Evolutionary conservation across 2,888 invertebrate genomes (phyloP), one percentile per base, ranked within the genome.

Genomic region (Polydrusus cervinus): DNA sequence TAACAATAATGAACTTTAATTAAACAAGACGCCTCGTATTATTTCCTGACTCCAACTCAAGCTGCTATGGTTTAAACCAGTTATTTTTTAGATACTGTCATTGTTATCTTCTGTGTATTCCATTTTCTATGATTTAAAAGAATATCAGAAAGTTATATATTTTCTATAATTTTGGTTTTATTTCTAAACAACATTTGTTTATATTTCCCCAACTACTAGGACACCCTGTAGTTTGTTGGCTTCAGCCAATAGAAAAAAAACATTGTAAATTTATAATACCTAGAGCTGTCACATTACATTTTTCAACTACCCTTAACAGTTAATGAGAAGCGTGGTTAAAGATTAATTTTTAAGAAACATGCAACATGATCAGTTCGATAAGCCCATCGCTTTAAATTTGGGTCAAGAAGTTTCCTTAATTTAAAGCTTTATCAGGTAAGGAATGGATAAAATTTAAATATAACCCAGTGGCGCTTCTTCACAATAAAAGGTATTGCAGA

Each of bases 311-410:
- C 71, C 53, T 64, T 61, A 53, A 9, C 16, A 43, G 55, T 68
- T 43, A 53, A 55, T 49, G 60, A 47, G 30, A 64, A 64, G 16
- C 64, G 34, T 64, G 47, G 14, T 67, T 20, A 66, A 45, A 80
- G 79, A 80, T 80, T 79, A 80, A 81, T 80, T 80, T 77, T 75
- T 74, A 75, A 80, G 75, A 66, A 78, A 76, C 80, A 81, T 80
- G 81, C 81, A 78, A 81, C 78, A 76, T 77, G 79, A 78, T 80
- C 66, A 74, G 16, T 57, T 16, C 47, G 30, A 72, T 72, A 76
- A 71, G 45, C 75, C 78, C 79, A 80, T 80, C 79, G 77, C 53
- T 61, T 62, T 72, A 77, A 74, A 80, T 80, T 79, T 79, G 71
- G 80, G 80, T 81, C 79, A 80, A 77, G 79, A 61, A 40, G 49